phyloP scores from a whole-genome alignment of 2,797 vertebrate species.

The Acanthopagrus latus region DNA sequence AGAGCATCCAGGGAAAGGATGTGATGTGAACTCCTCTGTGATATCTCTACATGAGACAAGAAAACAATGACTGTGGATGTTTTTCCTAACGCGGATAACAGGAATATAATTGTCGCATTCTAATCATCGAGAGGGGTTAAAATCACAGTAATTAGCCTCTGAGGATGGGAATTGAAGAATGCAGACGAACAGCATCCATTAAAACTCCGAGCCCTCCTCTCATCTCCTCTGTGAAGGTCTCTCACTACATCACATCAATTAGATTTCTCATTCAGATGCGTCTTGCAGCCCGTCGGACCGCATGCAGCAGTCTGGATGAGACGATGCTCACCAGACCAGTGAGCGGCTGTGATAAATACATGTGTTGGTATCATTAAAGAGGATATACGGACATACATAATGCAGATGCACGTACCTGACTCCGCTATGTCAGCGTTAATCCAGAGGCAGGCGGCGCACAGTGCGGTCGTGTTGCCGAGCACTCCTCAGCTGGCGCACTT shows the following conservation, averaged over 20 bases:
- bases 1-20: conserved; percentile 34
- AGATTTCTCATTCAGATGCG: conserved; percentile 53
- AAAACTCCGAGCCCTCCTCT: conserved; percentile 15
- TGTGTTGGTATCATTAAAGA: neutral
- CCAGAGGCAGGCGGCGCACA: conserved; percentile 44
- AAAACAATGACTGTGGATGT: neutral
- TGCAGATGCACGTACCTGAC: conserved; percentile 65
- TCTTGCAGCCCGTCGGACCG: conserved; percentile 46
- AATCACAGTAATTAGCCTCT: neutral
- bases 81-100: neutral
- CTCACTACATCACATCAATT: conserved; percentile 40
- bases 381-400: neutral
- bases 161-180: neutral
- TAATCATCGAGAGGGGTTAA: neutral
- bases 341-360: conserved; percentile 16
- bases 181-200: neutral
- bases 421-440: conserved; percentile 1
- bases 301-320: conserved; percentile 65
- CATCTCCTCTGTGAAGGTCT: conserved; percentile 35
- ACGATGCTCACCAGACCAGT: conserved; percentile 19
- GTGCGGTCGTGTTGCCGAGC: conserved; percentile 75
- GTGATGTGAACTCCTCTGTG: conserved; percentile 41
- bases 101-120: neutral
- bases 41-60: neutral
- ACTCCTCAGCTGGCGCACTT: conserved; percentile 74